Base-by-base conservation (phyloP, 2,797 vertebrate genomes). In the Acipenser ruthenus region DNA sequence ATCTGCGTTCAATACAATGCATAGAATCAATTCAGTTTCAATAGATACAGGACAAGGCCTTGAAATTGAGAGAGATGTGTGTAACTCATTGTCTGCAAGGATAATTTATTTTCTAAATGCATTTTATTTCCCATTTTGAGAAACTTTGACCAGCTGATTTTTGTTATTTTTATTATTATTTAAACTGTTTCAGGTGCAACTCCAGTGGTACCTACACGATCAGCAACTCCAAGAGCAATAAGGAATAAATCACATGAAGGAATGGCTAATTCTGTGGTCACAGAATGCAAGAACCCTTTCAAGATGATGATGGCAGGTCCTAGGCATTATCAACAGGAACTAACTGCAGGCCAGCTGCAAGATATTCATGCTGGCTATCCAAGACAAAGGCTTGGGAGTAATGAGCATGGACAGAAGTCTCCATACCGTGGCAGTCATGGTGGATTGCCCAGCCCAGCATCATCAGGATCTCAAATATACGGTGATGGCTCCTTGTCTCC, bases 211-310 rank as follows among this genome's bases (percentile, higher is more conserved):
- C 76, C 91, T 71, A 86, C 82, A 71, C 90, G 91, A 81, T 90
- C 91, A 69, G 83, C 90, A 70, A 88, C 88, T 80, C 93, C 93
- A 74, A 92, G 94, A 90, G 93, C 92, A 75, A 82, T 93, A 86
- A 93, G 94, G 87, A 95, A 87, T 84, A 98, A 94, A 84, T 82
- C 89, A 15, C 93, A 93, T 49, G 94, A 96, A 79, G 90, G 90
- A 79, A 87, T 88, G 82, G 84, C 86, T 74, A 91, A 86, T 79
- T 87, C 92, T 77, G 85, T 89, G 72, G 83, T 90, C 75, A 86
- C 93, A 11, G 95, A 97, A 89, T 95, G 93, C 89, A 97, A 95
- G 86, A 94, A 91, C 86, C 90, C 94, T 69, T 97, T 94, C 86
- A 98, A 95, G 82, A 86, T 93, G 85, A 92, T 93, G 76, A 93